Conservation (phyloP, 1,140 invertebrate genomes). For the Asbolus verrucosus region DNA sequence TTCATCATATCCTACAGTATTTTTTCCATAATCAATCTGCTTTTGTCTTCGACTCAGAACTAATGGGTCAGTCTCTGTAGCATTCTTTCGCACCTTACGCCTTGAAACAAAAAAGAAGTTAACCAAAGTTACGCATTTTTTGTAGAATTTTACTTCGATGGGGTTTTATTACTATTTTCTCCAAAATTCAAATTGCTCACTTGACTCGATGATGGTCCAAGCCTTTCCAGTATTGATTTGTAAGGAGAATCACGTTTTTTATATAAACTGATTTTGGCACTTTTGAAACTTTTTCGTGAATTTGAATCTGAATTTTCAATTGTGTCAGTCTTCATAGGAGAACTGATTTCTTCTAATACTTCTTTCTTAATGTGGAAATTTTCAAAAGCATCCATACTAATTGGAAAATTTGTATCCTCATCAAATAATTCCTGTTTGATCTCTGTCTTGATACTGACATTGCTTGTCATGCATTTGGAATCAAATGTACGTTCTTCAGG, state of each 20-base stretch:
- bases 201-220: constrained; percentile 8
- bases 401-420: constrained; percentile 41
- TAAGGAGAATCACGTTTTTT: constrained; percentile 36
- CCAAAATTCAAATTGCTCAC: constrained; percentile 6
- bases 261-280: constrained; percentile 52
- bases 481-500: constrained; percentile 3
- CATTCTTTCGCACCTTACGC: constrained; percentile 55
- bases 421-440: constrained; percentile 43
- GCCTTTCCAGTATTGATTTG: not conserved
- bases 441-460: constrained; percentile 34
- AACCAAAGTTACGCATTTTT: constrained; percentile 34
- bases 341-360: not conserved
- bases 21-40: constrained; percentile 96
- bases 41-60: constrained; percentile 86
- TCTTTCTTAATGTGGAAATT: constrained; percentile 44
- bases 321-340: constrained; percentile 33
- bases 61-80: constrained; percentile 79
- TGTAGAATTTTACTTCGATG: not conserved
- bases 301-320: constrained; percentile 40
- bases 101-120: constrained; percentile 41
- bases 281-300: constrained; percentile 44
- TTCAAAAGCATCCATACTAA: constrained; percentile 27
- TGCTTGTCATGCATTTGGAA: constrained; percentile 3
- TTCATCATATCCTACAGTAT: constrained; percentile 88
- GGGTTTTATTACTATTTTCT: not conserved